These are phyloP conservation scores for Drosophila ironensis DNA, from an alignment of 1,140 invertebrate species.

Conservation along the genomic window DNA sequence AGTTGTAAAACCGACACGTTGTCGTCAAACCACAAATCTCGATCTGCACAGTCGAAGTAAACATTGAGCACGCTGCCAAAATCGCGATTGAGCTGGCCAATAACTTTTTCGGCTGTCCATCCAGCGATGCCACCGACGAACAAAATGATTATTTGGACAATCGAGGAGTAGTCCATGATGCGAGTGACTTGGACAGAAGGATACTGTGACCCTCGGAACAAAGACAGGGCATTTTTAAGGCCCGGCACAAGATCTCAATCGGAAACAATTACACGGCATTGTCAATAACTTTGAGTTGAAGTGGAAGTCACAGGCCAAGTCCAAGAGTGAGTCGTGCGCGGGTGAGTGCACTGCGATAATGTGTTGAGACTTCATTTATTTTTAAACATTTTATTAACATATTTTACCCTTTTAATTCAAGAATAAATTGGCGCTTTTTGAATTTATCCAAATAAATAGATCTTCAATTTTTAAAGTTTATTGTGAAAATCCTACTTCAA, in stretches of 20 bases:
- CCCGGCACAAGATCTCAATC: constrained; percentile 24
- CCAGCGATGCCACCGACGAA: neutral
- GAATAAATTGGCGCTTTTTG: no score
- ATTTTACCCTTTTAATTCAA: no score
- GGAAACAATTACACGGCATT: constrained; percentile 38
- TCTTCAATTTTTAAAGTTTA: no score
- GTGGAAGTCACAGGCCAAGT: constrained; percentile 21
- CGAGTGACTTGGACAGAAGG: constrained; percentile 12
- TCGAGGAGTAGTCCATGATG: constrained; percentile 8
- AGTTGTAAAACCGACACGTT: neutral
- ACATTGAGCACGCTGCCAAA: constrained; percentile 7
- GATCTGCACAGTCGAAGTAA: constrained; percentile 8
- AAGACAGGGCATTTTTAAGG: constrained; percentile 18
- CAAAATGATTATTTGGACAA: neutral
- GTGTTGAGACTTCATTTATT: no score
- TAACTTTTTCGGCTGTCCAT: constrained; percentile 10
- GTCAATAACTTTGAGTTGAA: constrained; percentile 30
- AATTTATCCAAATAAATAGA: no score
- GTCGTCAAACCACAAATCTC: neutral
- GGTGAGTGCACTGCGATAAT: constrained; percentile 5
- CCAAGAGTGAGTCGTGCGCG: constrained; percentile 13
- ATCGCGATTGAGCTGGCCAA: constrained; percentile 14
- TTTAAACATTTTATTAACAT: no score
- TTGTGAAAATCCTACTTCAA: no score
- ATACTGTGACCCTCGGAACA: constrained; percentile 10